Evolutionary conservation across 2,888 invertebrate species (phyloP).

Genomic region (Rutpela maculata): DNA sequence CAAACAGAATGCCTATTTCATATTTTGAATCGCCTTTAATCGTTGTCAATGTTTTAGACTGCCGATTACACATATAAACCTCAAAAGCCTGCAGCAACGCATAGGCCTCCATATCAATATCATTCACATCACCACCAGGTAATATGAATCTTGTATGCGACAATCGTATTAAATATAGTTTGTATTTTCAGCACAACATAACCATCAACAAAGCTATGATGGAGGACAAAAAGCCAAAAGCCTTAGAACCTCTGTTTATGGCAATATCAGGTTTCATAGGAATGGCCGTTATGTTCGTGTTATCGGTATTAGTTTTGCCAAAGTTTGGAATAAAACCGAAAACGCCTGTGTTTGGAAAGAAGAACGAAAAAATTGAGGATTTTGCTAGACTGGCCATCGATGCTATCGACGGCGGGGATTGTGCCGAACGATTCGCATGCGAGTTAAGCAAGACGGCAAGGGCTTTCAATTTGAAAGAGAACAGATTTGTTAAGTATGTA

Average conservation of each 20-base stretch:
- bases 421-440: constrained; percentile 73
- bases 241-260: constrained; percentile 76
- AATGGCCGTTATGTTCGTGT: constrained; percentile 76
- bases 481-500: constrained; percentile 71
- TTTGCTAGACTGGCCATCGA: constrained; percentile 72
- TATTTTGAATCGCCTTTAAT: neutral
- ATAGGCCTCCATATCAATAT: constrained; percentile 62
- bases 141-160: constrained; percentile 38
- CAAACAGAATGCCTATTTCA: too few species aligned
- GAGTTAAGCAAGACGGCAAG: constrained; percentile 73
- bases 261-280: constrained; percentile 78
- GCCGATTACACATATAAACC: constrained; percentile 43
- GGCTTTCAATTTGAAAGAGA: constrained; percentile 69
- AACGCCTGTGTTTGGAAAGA: constrained; percentile 56
- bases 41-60: constrained; percentile 39
- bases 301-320: constrained; percentile 75
- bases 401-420: constrained; percentile 74
- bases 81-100: constrained; percentile 49
- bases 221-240: constrained; percentile 69
- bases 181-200: constrained; percentile 69
- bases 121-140: constrained; percentile 69
- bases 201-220: constrained; percentile 64
- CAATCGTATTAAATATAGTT: constrained; percentile 16
- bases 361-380: constrained; percentile 68
- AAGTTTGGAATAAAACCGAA: constrained; percentile 71